phyloP scores from a whole-genome alignment of 92 coral and sea anemone genomes.

The Porites divaricata region DNA sequence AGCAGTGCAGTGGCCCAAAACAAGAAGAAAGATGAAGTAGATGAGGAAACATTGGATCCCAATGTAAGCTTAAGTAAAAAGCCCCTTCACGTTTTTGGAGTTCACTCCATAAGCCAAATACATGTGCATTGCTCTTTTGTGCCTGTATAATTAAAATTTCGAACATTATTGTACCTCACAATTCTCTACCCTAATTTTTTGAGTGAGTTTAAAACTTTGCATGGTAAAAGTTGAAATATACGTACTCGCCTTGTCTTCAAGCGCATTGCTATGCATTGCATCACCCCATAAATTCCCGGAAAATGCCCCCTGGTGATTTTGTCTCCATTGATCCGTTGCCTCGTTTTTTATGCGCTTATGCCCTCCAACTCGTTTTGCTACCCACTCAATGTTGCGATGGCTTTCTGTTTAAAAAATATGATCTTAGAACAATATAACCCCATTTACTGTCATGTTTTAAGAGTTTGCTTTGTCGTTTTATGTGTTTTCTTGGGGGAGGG shows the following conservation, averaged over 20 bases:
- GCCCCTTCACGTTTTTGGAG: no score
- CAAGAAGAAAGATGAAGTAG: conserved; percentile 80
- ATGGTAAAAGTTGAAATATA: neutral
- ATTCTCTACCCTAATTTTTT: neutral
- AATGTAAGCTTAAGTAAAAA: conserved; percentile 68
- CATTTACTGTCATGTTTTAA: no score
- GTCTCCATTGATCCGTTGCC: neutral
- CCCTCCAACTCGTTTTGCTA: neutral
- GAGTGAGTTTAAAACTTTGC: neutral
- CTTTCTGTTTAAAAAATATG: no score
- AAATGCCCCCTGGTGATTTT: neutral
- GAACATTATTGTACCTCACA: neutral
- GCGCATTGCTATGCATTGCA: neutral
- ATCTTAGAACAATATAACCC: no score
- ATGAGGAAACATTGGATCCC: conserved; percentile 95
- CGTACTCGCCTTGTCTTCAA: no score
- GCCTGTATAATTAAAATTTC: neutral
- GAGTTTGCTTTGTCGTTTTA: no score
- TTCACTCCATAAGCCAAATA: no score
- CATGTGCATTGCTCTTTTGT: neutral
- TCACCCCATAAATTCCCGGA: neutral
- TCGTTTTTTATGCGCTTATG: neutral
- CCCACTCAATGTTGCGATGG: no score
- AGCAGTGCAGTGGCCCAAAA: conserved; percentile 60
- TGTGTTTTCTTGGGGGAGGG: no score